Percentiles rank a stretch among this genome's conserved stretches.
These are phyloP conservation scores for Acridotheres tristis DNA, from an alignment of 2,797 vertebrate genomes.

Conservation along the genomic window DNA sequence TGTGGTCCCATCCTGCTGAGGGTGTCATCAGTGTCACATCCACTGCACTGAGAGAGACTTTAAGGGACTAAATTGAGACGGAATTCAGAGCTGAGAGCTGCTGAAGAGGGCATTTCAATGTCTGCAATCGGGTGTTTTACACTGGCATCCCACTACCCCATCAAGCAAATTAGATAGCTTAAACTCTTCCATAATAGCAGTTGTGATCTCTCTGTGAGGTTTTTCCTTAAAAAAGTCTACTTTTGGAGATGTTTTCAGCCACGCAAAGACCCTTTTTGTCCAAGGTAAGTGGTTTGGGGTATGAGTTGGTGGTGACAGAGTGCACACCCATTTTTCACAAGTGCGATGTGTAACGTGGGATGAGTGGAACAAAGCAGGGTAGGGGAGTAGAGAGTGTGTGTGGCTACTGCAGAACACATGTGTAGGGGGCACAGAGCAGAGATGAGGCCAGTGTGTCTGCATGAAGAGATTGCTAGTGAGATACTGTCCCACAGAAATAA, in stretches of 20 bases:
- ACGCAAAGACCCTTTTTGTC: neutral
- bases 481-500: neutral
- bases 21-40: neutral
- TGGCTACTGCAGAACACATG: fast-evolving
- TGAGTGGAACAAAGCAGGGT: neutral
- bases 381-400: fast-evolving
- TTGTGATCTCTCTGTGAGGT: neutral
- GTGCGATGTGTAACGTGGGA: no score
- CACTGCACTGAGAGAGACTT: neutral
- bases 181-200: neutral
- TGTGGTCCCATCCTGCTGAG: neutral
- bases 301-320: neutral
- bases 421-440: neutral
- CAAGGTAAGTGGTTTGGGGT: neutral
- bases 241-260: neutral
- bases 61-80: neutral
- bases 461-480: neutral
- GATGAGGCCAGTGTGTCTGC: neutral
- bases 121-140: neutral
- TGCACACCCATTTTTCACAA: fast-evolving
- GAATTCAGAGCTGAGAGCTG: neutral
- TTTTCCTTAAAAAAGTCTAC: neutral
- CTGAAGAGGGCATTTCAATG: neutral
- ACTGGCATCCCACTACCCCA: neutral
- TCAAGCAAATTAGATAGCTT: neutral